Conservation (phyloP, 53 echinoderm and acorn worm species). For the Patiria pectinifera region DNA sequence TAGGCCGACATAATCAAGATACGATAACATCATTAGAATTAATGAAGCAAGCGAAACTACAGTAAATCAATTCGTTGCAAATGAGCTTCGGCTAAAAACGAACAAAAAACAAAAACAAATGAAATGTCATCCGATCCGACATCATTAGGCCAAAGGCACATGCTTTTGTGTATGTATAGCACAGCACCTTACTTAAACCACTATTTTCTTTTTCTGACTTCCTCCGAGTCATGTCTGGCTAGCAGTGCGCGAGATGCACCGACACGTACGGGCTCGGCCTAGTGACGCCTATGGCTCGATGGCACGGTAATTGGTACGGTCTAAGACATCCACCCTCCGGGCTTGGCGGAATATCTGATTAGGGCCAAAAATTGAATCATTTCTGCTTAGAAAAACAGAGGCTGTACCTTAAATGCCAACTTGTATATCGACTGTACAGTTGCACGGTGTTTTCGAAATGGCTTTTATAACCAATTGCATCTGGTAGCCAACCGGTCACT, state of each 20-base stretch:
- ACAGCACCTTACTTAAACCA: constrained; percentile 16
- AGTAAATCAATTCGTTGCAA: not conserved
- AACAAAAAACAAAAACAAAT: not conserved
- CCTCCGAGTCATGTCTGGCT: not conserved
- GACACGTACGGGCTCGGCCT: constrained; percentile 26
- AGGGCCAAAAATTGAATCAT: constrained; percentile 34
- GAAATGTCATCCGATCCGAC: not conserved
- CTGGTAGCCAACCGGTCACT: not conserved
- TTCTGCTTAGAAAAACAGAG: constrained; percentile 38
- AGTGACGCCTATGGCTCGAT: not conserved
- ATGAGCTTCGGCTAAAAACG: not conserved
- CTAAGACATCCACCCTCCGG: constrained; percentile 42
- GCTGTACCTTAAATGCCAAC: constrained; percentile 11
- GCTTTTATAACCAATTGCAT: not conserved
- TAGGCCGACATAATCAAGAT: too few relatives aligned
- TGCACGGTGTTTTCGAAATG: constrained; percentile 4
- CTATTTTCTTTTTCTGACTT: not conserved
- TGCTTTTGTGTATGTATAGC: constrained; percentile 4
- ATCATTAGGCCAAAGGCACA: constrained; percentile 3
- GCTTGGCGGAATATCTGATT: constrained; percentile 31
- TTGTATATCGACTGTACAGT: not conserved
- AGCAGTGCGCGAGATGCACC: constrained; percentile 14
- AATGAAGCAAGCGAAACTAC: too few relatives aligned
- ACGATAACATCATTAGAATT: too few relatives aligned
- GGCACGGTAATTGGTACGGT: constrained; percentile 29